Evolutionary conservation across 1,140 invertebrate genomes (phyloP), one percentile per base, ranked within the genome.

Genomic region (Yoshiicerus persimilis): DNA sequence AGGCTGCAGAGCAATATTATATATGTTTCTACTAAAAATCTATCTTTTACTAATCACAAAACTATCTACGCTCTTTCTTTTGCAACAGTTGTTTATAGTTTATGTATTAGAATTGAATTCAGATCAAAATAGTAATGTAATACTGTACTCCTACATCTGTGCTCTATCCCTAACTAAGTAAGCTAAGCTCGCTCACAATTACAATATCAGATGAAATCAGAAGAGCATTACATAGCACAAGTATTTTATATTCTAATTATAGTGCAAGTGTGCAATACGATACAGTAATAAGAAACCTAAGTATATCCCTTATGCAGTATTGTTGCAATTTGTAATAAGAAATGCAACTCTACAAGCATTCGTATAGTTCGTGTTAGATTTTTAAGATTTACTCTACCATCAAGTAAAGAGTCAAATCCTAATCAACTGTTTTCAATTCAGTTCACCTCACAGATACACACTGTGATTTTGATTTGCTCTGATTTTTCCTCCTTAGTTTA

Each of bases 381-480:
- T 80, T 80, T 80, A 34, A 13, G 16, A 80, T 36, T 80, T 34
- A 80, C 4, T 80, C 32, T 80, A 80, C 13, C 75, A 32, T 80
- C 66, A 70, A 70, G 64, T 64, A 64, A 64, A 20, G 25, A 70
- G 66, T 70, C 5, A 32, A 80, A 34, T 80, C 20, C 32, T 36
- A n/a, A 70, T 70, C 64, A 80, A 80, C 16, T n/a, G 70, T 36
- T 36, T 77, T 77, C 70, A 77, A 80, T 23, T 80, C 20, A 34
- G 32, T 32, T 80, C 75, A 80, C 75, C 75, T n/a, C 30, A 36
- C 16, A 80, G 75, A 30, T 80, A 80, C 75, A 80, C 34, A 80
- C 2, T 34, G 16, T 80, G 75, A 80, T 80, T 80, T 80, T 80
- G 75, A 30, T 80, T 80, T 80, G 75, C 75, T 80, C 75, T 80